These are phyloP conservation scores for Rhabdornis inornatus DNA, from an alignment of 2,113 vertebrate species.

Conservation along the genomic window DNA sequence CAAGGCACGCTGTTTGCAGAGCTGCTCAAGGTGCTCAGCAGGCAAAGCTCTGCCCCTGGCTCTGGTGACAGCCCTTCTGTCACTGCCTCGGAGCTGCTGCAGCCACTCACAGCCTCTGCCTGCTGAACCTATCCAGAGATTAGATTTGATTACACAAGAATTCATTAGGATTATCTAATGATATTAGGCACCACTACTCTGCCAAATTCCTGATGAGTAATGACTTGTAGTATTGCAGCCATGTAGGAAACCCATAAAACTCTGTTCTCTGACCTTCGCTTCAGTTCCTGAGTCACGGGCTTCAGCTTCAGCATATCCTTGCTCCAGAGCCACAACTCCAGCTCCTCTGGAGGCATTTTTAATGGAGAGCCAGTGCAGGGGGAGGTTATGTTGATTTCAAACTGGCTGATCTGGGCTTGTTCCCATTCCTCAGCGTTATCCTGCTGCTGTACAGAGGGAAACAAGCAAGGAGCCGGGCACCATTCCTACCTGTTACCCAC, in stretches of 20 bases:
- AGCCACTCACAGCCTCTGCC: not conserved
- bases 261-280: not conserved
- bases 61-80: not conserved
- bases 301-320: not conserved
- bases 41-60: not conserved
- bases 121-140: not conserved
- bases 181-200: conserved; percentile 7
- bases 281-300: not conserved
- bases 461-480: rapidly evolving
- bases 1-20: not conserved
- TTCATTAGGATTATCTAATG: conserved; percentile 54
- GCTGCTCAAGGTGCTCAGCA: not conserved
- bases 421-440: rapidly evolving
- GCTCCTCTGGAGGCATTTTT: not conserved
- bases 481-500: not conserved
- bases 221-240: not conserved
- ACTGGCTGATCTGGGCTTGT: not conserved
- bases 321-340: not conserved
- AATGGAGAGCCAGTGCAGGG: not conserved
- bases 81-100: not conserved
- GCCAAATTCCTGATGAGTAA: conserved; percentile 45
- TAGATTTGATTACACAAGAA: conserved; percentile 36
- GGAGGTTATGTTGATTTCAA: no score
- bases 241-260: not conserved
- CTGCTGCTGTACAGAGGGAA: not conserved